These are phyloP conservation scores for Vesta saturnalis DNA, from an alignment of 2,888 invertebrate species.

Conservation along the genomic window DNA sequence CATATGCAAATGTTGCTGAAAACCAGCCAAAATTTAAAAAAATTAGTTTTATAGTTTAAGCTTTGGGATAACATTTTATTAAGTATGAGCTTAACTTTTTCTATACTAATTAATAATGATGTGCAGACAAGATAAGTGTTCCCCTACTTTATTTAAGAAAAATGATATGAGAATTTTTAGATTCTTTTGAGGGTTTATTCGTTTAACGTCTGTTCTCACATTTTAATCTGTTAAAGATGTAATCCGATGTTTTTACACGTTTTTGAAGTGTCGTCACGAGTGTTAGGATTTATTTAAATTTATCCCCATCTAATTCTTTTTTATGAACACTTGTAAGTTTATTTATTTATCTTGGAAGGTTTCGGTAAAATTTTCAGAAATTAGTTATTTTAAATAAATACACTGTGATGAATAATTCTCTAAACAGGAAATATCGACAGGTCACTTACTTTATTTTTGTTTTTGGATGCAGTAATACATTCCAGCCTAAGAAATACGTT, in stretches of 20 bases:
- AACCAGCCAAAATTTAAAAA: too few relatives aligned
- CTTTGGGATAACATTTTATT: too few relatives aligned
- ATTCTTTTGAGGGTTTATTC: not conserved
- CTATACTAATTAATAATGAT: slow-evolving; percentile 5
- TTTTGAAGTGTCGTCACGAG: slow-evolving; percentile 3
- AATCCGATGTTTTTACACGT: slow-evolving; percentile 16
- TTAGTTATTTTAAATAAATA: not conserved
- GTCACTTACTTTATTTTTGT: not conserved
- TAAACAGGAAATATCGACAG: slow-evolving; percentile 23
- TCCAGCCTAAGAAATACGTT: slow-evolving; percentile 23
- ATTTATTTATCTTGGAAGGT: not conserved
- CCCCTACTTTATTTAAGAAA: slow-evolving; percentile 10
- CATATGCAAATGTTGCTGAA: too few relatives aligned
- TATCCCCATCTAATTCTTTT: not conserved
- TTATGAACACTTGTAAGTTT: not conserved
- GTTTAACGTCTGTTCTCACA: slow-evolving; percentile 25
- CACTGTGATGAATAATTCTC: not conserved
- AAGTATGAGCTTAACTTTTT: slow-evolving; percentile 3
- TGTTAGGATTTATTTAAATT: slow-evolving; percentile 8
- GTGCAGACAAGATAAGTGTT: slow-evolving; percentile 30
- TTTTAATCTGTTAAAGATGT: slow-evolving; percentile 22
- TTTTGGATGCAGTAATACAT: not conserved
- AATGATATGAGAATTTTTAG: slow-evolving; percentile 25
- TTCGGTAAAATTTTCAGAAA: not conserved
- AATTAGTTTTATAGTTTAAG: too few relatives aligned